Base-by-base conservation (phyloP, 2,113 vertebrate genomes). In the Ceuthmochares aereus region DNA sequence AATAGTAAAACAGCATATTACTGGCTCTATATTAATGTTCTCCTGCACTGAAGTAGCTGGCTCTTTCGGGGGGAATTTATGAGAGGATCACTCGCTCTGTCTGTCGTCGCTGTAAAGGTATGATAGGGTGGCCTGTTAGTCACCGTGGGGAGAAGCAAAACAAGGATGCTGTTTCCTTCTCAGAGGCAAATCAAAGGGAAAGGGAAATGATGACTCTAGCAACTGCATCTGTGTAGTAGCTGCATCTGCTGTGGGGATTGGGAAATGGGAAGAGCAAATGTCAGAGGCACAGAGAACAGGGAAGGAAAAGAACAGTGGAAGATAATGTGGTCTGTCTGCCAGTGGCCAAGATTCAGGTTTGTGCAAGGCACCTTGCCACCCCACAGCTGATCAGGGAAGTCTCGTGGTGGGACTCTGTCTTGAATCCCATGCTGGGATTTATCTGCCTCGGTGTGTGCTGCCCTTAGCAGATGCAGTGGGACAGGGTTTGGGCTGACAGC, bases 1-100 rank as follows among this genome's bases (percentile, higher is more conserved):
- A 80, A 95, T 94, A 91, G 93, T 89, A 96, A 96, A 90, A 5
- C 81, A 89, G 81, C 70, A 34, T 58, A 94, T 86, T 56, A 66
- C 84, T 58, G 95, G 52, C 63, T 96, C 45, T 63, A 5, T 92
- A 10, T 86, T 81, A 76, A 78, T 58, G 64, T 62, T 95, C 55
- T 88, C 29, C 84, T 49, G 84, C 7, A 10, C 87, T 91, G 66
- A 34, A 91, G 90, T 87, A 81, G 86, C 77, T 85, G 84, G n/a
- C 78, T 96, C 75, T 86, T 64, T 88, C 83, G 59, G 55, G 67
- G 42, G 80, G 83, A 78, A 95, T 96, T 93, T 87, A 82, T 94
- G 82, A 1, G 4, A 68, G 56, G 64, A 70, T 93, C 3, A 2
- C 88, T 88, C 0, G 8, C 36, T 56, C 63, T 69, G 55, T 14